Percentiles rank a stretch among this genome's conserved stretches.
phyloP scores from a whole-genome alignment of 2,797 vertebrate species.

The Typhlichthys eigenmanni region DNA sequence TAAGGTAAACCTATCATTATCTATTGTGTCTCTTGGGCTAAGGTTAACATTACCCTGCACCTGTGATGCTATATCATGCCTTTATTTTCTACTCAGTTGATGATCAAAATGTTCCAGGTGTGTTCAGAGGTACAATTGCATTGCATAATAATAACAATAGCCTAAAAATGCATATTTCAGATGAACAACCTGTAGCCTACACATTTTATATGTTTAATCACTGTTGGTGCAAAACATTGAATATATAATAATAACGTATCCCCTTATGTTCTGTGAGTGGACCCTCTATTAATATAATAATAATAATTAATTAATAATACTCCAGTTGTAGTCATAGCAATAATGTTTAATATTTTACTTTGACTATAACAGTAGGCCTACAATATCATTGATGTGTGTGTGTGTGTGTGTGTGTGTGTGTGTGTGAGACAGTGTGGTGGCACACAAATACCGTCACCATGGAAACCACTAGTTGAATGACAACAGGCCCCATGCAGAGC shows the following conservation, averaged over 20 bases:
- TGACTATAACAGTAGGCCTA: not conserved
- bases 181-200: not conserved
- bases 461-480: conserved; percentile 50
- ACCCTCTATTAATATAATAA: not conserved
- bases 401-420: not conserved
- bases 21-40: too few species aligned
- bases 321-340: not conserved
- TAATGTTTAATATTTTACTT: not conserved
- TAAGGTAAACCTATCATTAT: too few species aligned
- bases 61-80: too few species aligned
- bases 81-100: too few species aligned
- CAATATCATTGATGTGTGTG: not conserved
- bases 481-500: conserved; percentile 44
- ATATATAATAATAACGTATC: not conserved
- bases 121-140: too few species aligned
- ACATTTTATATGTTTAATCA: not conserved
- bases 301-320: not conserved
- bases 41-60: too few species aligned
- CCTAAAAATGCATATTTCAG: not conserved
- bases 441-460: conserved; percentile 41
- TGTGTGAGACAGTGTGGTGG: conserved; percentile 2
- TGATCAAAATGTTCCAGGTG: too few species aligned
- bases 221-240: not conserved
- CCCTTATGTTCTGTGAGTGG: not conserved
- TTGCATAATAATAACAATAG: too few species aligned